Evolutionary conservation across 2,113 vertebrate species (phyloP), one percentile per base, ranked within the genome.

Genomic region (Hydrochoerus hydrochaeris): DNA sequence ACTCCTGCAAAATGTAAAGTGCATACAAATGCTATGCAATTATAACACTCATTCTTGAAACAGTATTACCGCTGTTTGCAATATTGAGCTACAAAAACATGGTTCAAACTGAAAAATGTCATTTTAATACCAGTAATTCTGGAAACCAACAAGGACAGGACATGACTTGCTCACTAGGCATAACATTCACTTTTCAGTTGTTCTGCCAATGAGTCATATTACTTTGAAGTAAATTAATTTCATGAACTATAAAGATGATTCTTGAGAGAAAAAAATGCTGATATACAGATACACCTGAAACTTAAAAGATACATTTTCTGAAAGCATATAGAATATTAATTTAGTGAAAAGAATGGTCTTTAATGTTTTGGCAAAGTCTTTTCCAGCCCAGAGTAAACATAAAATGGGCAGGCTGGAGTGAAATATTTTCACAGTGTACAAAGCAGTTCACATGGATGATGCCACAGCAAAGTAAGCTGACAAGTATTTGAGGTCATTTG

Each of bases 281-380:
- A 85, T 95, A 54, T n/a, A 89, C 10, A 95, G 88, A 96, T 91
- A 41, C 49, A 94, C 89, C 58, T 89, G 83, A 95, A 95, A 95
- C 80, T 71, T 91, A 77, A 88, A 49, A 93, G 90, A 91, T 84
- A 85, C 28, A n/a, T 86, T 69, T 89, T 96, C 91, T 88, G 88
- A 97, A 97, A 96, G 97, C 91, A 95, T 78, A 90, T n/a, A 92
- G 78, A 82, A 84, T 94, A 54, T 63, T 95, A 83, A 87, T 69
- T 93, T 80, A 85, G 63, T 91, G 96, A 85, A 95, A 96, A 94
- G 84, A 97, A 93, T n/a, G 87, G 88, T 94, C 78, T 96, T 95
- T 86, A 85, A 96, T 95, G 89, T 97, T 98, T 98, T 96, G 97
- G 97, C 97, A 97, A 98, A 97, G 85, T 97, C 96, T 94, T 90